phyloP scores from a whole-genome alignment of 2,113 vertebrate genomes.

The Platichthys flesus region DNA sequence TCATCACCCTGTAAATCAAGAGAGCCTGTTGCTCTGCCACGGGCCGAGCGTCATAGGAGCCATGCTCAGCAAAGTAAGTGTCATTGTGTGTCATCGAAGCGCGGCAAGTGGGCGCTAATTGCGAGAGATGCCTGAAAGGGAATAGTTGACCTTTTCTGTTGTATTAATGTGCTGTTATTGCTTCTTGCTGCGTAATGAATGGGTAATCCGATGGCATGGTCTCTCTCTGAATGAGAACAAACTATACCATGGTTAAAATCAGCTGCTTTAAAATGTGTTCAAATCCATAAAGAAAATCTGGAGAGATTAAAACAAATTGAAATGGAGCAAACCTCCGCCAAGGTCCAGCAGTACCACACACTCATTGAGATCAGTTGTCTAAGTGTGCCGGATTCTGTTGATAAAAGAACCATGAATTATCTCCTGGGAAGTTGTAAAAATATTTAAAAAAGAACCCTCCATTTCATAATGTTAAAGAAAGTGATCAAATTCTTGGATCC shows the following conservation, averaged over 20 bases:
- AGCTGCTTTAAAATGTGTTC: conserved; percentile 8
- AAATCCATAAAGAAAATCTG: neutral
- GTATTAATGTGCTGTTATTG: conserved; percentile 21
- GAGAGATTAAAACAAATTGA: neutral
- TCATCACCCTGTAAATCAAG: conserved; percentile 91
- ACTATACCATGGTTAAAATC: neutral
- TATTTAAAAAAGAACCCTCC: too few species aligned
- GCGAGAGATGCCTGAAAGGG: conserved; percentile 31
- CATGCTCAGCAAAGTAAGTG: conserved; percentile 90
- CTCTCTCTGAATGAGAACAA: conserved; percentile 20
- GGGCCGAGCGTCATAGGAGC: conserved; percentile 91
- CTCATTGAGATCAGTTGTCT: too few species aligned
- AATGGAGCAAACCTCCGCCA: neutral
- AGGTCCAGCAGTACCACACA: too few species aligned
- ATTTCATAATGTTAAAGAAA: too few species aligned
- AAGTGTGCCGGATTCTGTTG: too few species aligned
- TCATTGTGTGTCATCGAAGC: neutral
- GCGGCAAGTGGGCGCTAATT: conserved; percentile 16
- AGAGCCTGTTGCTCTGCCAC: conserved; percentile 92
- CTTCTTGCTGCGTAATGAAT: conserved; percentile 50
- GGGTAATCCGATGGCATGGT: conserved; percentile 11
- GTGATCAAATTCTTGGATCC: too few species aligned
- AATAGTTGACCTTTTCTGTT: conserved; percentile 54
- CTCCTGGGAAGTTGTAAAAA: too few species aligned
- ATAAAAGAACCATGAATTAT: too few species aligned